Base-by-base conservation (phyloP, 2,113 vertebrate species). In the Chaenocephalus aceratus region DNA sequence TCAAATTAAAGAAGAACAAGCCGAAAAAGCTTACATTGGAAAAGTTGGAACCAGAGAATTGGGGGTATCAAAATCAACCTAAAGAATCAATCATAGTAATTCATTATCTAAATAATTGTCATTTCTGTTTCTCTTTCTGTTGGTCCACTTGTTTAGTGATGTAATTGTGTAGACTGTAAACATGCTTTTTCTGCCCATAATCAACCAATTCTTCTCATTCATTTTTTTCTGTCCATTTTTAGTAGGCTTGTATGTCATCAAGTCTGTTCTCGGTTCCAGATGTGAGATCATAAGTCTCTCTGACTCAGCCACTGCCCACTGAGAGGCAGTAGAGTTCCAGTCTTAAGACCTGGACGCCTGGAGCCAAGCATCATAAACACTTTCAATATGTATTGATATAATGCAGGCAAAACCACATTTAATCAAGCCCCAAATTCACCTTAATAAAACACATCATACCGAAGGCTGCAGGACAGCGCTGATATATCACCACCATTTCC, bases 281-380 rank as follows among this genome's bases (percentile, higher is more conserved):
- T 82, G 49, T 64, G 15, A 77, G 49, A 23, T 41, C 36, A 41
- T 41, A 41, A 8, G 36, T 52, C 13, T 30, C 52, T 77, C 68
- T 69, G 63, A 77, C n/a, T 79, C 65, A 23, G 14, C 1, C 53
- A 5, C 44, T 72, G 56, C 59, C 92, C 94, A 93, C 87, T 64
- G 78, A 86, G 84, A 75, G 93, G 93, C 91, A 90, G 91, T 80
- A 93, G 89, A 91, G 89, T 59, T 85, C 80, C 79, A 88, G 0
- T 51, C 59, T 59, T 18, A 10, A 52, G 46, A 18, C 66, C 66
- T 41, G 60, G 18, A 34, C 6, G 34, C 46, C n/a, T 54, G 53
- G n/a, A 75, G 78, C 75, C 85, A 75, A 83, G 41, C 23, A 65
- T 88, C 79, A 77, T 78, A 58, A 88, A 86, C 72, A 46, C 73